Evolutionary conservation across 2,113 vertebrate species (phyloP), one percentile per base, ranked within the genome.

Genomic region (Progne subis): DNA sequence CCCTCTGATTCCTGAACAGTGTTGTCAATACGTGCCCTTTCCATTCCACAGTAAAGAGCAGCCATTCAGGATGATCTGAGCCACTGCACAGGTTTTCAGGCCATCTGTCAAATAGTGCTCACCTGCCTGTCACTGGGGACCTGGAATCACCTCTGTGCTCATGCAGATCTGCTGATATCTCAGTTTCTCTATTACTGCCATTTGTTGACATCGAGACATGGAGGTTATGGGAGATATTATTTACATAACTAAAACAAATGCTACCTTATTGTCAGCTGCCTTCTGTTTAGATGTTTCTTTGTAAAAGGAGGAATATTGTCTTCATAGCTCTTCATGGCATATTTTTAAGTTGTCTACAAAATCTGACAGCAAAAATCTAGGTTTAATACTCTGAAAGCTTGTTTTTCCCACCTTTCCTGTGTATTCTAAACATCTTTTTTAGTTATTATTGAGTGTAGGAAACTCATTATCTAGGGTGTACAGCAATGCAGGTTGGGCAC

Each of bases 131-230:
- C 91, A 81, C 75, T 41, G 67, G 68, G 87, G 87, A 89, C 80
- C 80, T 47, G 53, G 0, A 43, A 85, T 68, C 90, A 77, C 63
- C 74, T 72, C 89, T 78, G 37, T 56, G 56, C 70, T 95, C 71
- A 18, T 2, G 43, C 64, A 64, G 49, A 95, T 75, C 71, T 94
- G n/a, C 83, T 69, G 63, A 88, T 92, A 76, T 37, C 87, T 89
- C 64, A 8, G 17, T 76, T 90, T 86, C 77, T 94, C 75, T 91
- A 10, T 91, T 82, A 67, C 86, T 92, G 85, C 87, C 93, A 86
- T 97, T 91, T 78, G 68, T 81, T 93, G 92, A 76, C 77, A 94
- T 92, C 53, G 89, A 92, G 78, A 76, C 90, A 65, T 25, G 21
- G 57, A 95, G 80, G 77, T 96, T 91, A 63, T 57, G 70, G 47